Conservation (phyloP, 2,113 vertebrate species). For the Microcebus tavaratra region DNA sequence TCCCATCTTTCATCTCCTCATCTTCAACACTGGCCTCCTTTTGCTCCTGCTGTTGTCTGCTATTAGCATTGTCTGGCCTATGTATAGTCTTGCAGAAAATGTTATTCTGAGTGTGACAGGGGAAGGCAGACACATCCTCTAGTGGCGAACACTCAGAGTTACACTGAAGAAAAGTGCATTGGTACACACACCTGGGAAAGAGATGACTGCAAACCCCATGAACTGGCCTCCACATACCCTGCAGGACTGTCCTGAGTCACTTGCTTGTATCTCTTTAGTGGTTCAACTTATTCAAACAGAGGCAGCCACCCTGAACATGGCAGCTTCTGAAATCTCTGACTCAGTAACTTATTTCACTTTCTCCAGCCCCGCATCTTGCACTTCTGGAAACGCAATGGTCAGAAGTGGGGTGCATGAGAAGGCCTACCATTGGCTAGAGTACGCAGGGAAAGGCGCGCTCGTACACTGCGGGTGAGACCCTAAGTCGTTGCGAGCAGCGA, state of each 20-base stretch:
- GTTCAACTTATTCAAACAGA: not conserved
- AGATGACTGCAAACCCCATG: not conserved
- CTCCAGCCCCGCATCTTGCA: not conserved
- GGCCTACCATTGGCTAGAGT: not conserved
- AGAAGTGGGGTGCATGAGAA: not conserved
- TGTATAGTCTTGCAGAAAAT: not conserved
- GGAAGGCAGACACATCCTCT: not conserved
- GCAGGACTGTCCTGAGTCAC: not conserved
- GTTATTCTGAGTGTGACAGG: not conserved
- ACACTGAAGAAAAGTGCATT: not conserved
- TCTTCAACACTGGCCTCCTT: not conserved
- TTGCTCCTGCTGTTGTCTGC: not conserved
- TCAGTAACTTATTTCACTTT: not conserved
- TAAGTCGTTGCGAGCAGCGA: not conserved
- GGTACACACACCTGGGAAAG: not conserved
- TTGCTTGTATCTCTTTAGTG: not conserved
- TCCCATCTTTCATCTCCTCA: not conserved
- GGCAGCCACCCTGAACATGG: not conserved
- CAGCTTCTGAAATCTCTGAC: not conserved
- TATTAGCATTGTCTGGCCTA: not conserved
- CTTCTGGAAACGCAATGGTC: not conserved
- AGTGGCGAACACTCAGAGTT: not conserved
- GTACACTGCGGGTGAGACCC: not conserved
- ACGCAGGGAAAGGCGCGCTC: not conserved
- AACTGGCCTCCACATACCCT: no score